Evolutionary conservation across 1,140 invertebrate genomes (phyloP), one percentile per base, ranked within the genome.

Genomic region (Procambarus virginalis): DNA sequence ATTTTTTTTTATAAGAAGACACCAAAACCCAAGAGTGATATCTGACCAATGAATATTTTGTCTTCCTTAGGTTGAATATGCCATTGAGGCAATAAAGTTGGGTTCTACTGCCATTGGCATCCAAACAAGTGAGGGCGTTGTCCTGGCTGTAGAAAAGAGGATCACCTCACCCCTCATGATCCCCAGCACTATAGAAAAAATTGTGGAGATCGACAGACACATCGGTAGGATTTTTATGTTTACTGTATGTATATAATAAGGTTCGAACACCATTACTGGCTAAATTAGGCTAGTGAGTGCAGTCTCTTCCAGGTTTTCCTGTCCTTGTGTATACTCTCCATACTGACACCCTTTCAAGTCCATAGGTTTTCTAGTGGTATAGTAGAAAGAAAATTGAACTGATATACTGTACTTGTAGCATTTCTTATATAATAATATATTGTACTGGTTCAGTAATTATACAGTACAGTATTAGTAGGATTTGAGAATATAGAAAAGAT

Each of bases 51-150:
- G 10, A n/a, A 68, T 68, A 34, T 34, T 34, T 34, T 34, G 64
- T 68, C 0, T 68, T 49, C 64, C 91, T 83, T 82, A 95, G 94
- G 98, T 99, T 14, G 99, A 99, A 95, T 99, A 99, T 96, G 99
- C 99, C 6, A 99, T 99, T 93, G 99, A 99, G 95, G 99, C 99
- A 6, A 99, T 99, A 87, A 99, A 99, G 95, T 95, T 99, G 64
- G 99, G 99, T 2, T 99, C 99, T 12, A 99, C 99, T 60, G 99
- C 98, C 14, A 99, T 99, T 94, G 99, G 99, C 45, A 99, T 99
- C 92, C 97, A 97, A 91, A 99, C 99, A 3, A 95, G 95, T 2
- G 98, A 99, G 95, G 99, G 95, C 46, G 97, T 99, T 78, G 97
- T 99, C 55, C 94, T 99, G 91, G 99, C 98, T 45, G 99, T 99